Evolutionary conservation across 1,140 invertebrate genomes (phyloP).

Genomic region (Eubasilissa regina): DNA sequence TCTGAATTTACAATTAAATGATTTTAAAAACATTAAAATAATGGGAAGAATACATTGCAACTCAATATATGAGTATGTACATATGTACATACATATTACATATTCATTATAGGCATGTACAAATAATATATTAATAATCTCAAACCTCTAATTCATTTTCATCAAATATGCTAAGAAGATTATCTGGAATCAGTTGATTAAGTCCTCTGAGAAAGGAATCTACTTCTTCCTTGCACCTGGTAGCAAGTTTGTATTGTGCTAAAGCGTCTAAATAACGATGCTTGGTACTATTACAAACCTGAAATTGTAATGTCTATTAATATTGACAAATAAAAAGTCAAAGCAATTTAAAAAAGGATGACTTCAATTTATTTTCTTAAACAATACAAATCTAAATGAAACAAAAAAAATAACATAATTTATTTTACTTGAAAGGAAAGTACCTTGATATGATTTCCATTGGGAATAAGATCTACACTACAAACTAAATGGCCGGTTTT

Average conservation of each 20-base stretch:
- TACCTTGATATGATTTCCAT: conserved; percentile 76
- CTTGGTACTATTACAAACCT: conserved; percentile 85
- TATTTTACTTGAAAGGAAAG: not conserved
- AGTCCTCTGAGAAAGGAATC: conserved; percentile 92
- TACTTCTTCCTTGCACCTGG: conserved; percentile 86
- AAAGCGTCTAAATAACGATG: conserved; percentile 90
- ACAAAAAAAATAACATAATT: not conserved
- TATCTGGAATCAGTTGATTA: conserved; percentile 92
- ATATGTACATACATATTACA: too few relatives aligned
- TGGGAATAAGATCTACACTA: conserved; percentile 84
- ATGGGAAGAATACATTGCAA: too few relatives aligned
- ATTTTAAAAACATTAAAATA: too few relatives aligned
- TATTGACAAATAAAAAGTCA: too few relatives aligned
- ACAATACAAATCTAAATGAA: too few relatives aligned
- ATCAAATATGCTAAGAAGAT: conserved; percentile 94
- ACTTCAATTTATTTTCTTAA: too few relatives aligned
- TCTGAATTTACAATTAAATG: too few relatives aligned
- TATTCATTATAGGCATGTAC: not conserved
- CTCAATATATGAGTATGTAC: too few relatives aligned
- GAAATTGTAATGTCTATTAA: conserved; percentile 44
- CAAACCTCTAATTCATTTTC: conserved; percentile 95
- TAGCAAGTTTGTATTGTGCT: conserved; percentile 90
- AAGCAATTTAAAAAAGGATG: not conserved
- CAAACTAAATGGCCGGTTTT: conserved; percentile 82
- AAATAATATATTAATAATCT: conserved; percentile 57